Evolutionary conservation across 2,797 vertebrate genomes (phyloP).

Genomic region (Sebastes steindachneri): DNA sequence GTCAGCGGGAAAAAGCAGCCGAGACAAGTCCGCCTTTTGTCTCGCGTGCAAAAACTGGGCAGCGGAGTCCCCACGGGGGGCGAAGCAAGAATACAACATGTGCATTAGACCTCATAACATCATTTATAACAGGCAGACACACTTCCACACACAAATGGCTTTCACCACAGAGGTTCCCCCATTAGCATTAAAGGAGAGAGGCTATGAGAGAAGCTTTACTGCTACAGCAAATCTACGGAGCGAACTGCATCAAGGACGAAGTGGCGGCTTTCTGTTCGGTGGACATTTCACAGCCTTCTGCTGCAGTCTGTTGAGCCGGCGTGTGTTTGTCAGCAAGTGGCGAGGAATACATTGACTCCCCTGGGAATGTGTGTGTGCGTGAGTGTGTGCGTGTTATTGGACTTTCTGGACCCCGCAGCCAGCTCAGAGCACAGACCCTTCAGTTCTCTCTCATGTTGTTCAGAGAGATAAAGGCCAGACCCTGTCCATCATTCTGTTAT

Average conservation of each 20-base stretch:
- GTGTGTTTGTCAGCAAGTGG: conserved; percentile 50
- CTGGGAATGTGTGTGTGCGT: conserved; percentile 1
- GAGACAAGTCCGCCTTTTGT: conserved; percentile 50
- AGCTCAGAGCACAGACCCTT: conserved; percentile 35
- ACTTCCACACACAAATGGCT: conserved; percentile 66
- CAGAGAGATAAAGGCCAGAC: conserved; percentile 53
- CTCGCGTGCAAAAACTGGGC: conserved; percentile 34
- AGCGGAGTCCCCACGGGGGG: conserved; percentile 27
- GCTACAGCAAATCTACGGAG: conserved; percentile 53
- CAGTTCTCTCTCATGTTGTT: conserved; percentile 38
- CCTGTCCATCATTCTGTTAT: conserved; percentile 66
- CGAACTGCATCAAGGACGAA: conserved; percentile 20
- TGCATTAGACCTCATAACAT: conserved; percentile 71
- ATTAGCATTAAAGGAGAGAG: conserved; percentile 59
- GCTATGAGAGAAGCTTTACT: conserved; percentile 26
- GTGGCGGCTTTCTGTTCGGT: conserved; percentile 45
- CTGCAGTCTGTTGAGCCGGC: conserved; percentile 12
- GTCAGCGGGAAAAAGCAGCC: conserved; percentile 47
- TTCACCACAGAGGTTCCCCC: conserved; percentile 63
- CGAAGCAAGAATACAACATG: conserved; percentile 40
- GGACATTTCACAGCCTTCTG: conserved; percentile 45
- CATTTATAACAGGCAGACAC: conserved; percentile 61
- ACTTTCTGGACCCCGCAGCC: conserved; percentile 18
- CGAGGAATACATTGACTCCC: conserved; percentile 40
- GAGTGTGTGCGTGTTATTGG: neutral